Evolutionary conservation across 2,797 vertebrate species (phyloP).

Genomic region (Takifugu ocellatus): DNA sequence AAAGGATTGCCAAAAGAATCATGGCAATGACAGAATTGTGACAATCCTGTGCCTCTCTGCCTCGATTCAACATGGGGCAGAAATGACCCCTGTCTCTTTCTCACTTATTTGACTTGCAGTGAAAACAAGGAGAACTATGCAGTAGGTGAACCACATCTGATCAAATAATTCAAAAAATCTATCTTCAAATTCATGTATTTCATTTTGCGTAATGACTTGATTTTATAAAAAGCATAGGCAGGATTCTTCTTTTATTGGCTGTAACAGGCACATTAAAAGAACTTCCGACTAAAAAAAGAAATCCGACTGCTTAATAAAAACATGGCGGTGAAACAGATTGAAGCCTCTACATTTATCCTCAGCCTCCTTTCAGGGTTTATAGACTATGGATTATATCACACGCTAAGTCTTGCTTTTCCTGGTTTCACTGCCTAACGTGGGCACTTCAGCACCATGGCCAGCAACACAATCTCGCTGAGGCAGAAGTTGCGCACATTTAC

Average conservation of each 20-base stretch:
- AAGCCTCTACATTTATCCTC: neutral
- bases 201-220: too few species aligned
- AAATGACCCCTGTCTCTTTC: too few species aligned
- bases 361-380: neutral
- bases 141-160: too few species aligned
- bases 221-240: too few species aligned
- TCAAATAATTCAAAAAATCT: too few species aligned
- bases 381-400: neutral
- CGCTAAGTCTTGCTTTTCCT: neutral
- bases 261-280: neutral
- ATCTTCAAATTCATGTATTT: too few species aligned
- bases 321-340: too few species aligned
- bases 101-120: too few species aligned
- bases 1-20: slow-evolving; percentile 23
- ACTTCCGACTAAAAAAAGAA: neutral
- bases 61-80: slow-evolving; percentile 15
- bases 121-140: too few species aligned
- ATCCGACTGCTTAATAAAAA: too few species aligned
- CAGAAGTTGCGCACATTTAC: slow-evolving; percentile 1
- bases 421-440: neutral
- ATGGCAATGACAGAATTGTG: slow-evolving; percentile 33
- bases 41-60: slow-evolving; percentile 18
- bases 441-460: slow-evolving; percentile 64
- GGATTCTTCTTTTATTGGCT: too few species aligned
- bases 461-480: slow-evolving; percentile 17